Percentiles rank a stretch among this genome's conserved stretches.
phyloP scores from a whole-genome alignment of 2,888 invertebrate species.

The Rhaphigaster nebulosa region DNA sequence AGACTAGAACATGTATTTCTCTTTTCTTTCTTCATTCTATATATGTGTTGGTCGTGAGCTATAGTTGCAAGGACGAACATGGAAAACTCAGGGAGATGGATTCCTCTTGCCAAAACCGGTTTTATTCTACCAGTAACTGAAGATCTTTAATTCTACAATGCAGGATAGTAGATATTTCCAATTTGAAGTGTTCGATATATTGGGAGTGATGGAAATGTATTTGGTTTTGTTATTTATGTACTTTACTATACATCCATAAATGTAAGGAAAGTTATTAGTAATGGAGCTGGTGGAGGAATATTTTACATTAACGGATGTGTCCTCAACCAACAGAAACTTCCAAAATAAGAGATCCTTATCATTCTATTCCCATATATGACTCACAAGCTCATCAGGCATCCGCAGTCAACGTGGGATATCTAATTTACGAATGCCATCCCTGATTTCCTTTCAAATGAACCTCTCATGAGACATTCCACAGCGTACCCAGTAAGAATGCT shows the following conservation, averaged over 20 bases:
- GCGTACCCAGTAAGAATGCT: too few relatives aligned
- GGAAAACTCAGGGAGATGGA: slow-evolving; percentile 1
- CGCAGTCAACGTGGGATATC: too few relatives aligned
- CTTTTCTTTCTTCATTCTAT: background rate
- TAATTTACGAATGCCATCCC: too few relatives aligned
- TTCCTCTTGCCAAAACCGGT: background rate
- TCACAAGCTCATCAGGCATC: too few relatives aligned
- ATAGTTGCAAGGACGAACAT: slow-evolving; percentile 10
- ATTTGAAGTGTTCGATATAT: background rate
- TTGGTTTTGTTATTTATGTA: background rate
- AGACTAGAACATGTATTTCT: background rate
- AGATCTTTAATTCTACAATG: background rate
- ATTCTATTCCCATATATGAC: too few relatives aligned
- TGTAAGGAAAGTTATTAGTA: background rate
- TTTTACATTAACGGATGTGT: background rate
- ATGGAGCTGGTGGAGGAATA: background rate
- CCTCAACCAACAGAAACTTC: background rate
- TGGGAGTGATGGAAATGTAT: background rate
- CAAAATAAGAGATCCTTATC: background rate
- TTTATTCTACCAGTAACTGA: background rate
- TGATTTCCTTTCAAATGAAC: too few relatives aligned
- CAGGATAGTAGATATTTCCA: background rate
- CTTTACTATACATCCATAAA: background rate
- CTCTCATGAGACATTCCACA: too few relatives aligned
- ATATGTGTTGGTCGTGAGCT: background rate